Evolutionary conservation across 2,888 invertebrate genomes (phyloP), one percentile per base, ranked within the genome.

Genomic region (Drosophila imparisetae): DNA sequence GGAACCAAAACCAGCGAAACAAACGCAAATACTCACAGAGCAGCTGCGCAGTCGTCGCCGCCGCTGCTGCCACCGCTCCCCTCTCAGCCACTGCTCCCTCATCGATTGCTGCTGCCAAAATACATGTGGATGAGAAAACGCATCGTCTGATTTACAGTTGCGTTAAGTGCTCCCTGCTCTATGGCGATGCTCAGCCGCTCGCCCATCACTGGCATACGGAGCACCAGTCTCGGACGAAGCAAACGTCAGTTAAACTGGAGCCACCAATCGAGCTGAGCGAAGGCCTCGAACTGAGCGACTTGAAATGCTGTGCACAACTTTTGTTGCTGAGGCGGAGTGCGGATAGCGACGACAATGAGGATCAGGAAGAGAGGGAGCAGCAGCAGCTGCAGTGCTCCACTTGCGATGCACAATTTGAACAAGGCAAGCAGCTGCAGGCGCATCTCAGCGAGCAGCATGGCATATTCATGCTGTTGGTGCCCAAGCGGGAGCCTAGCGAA

Each of bases 271-370:
- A 71, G 27, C 53, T 75, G 36, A 70, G 32, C 65, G 66, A 58
- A 11, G 74, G 71, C 10, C 0, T 62, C 3, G 67, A 68, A 18
- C 2, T 75, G 24, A 50, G 49, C 15, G 71, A 68, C 7, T 58
- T 89, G n/a, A 88, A 91, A 59, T 86, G 84, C 13, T 92, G 92
- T 61, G 92, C 91, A 30, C 90, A 92, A 66, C 82, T 92, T 24
- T 60, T 74, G 27, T 83, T 91, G 27, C 64, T 83, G 4, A 57
- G 32, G 79, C 24, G 45, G 24, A 81, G 64, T 60, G 81, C 13
- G 0, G 21, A 27, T 4, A 38, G 8, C 4, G 27, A 13, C 7
- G 4, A 45, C 4, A 24, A 45, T 24, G 6, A 15, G 36, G 36
- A 32, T 32, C 11, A 32, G 32, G 32, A 32, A 45, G 45, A 29